A percentile compares a stretch with the other conserved stretches of the same genome.
phyloP scores from a whole-genome alignment of 2,113 vertebrate species.

The Phylloscopus trochilus region DNA sequence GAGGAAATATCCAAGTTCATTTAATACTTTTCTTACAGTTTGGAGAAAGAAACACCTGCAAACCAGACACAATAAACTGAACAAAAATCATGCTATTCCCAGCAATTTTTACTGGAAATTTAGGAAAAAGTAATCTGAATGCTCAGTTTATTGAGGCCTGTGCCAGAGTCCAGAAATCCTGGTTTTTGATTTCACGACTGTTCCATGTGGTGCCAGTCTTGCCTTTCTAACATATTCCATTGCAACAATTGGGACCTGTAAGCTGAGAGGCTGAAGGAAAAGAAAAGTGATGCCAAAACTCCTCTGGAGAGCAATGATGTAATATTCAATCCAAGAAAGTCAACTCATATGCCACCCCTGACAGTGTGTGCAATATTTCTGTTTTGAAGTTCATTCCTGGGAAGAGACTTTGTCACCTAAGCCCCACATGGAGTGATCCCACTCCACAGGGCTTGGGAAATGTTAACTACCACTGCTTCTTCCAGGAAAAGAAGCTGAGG shows the following conservation, averaged over 20 bases:
- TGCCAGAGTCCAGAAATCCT: background rate
- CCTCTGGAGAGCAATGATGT: background rate
- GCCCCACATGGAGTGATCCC: background rate
- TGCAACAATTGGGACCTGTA: background rate
- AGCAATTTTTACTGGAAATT: background rate
- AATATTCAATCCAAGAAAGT: background rate
- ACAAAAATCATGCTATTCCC: background rate
- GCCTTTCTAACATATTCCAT: background rate
- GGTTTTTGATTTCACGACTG: background rate
- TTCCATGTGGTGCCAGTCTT: background rate
- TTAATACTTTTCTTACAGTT: background rate
- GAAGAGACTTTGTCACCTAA: background rate
- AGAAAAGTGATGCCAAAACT: background rate
- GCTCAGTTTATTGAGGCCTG: background rate
- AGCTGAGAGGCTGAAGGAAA: background rate
- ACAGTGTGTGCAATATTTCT: background rate
- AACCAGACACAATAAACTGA: background rate
- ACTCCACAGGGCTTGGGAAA: background rate
- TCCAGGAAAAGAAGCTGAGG: background rate
- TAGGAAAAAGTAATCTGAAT: background rate
- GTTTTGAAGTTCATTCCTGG: background rate
- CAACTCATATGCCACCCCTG: background rate
- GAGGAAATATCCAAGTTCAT: slow-evolving; percentile 8
- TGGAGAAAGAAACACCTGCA: background rate
- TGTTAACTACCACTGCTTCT: background rate